Evolutionary conservation across 2,797 vertebrate species (phyloP).

Genomic region (Poeciliopsis turneri): DNA sequence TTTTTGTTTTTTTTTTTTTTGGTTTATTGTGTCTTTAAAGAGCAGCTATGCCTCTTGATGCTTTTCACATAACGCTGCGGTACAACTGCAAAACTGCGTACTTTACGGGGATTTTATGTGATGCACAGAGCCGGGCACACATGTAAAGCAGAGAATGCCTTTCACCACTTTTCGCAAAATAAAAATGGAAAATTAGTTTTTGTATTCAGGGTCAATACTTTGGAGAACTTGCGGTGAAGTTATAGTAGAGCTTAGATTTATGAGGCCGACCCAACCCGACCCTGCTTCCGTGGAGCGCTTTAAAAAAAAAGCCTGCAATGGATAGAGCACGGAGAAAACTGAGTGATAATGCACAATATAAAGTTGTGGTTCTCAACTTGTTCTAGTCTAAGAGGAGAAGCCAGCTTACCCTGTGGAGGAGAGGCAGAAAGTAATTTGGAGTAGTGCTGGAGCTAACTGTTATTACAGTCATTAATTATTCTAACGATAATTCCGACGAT

Average conservation of each 20-base stretch:
- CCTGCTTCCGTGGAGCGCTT: not conserved
- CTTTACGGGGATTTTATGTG: not conserved
- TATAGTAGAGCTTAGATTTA: not conserved
- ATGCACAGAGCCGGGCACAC: not conserved
- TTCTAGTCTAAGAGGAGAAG: not conserved
- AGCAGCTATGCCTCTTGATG: not conserved
- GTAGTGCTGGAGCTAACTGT: too few species aligned
- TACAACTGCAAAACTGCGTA: not conserved
- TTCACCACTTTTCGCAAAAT: not conserved
- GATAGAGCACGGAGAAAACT: not conserved
- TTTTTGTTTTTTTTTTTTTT: not conserved
- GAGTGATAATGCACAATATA: not conserved
- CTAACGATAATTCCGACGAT: too few species aligned
- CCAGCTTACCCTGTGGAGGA: not conserved
- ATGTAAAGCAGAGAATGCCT: not conserved
- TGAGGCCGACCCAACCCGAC: not conserved
- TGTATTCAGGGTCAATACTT: not conserved
- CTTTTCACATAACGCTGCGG: not conserved
- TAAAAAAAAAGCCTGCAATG: too few species aligned
- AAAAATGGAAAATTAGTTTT: not conserved
- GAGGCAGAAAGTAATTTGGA: not conserved
- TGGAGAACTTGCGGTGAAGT: not conserved
- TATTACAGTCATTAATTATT: too few species aligned
- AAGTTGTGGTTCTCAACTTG: not conserved
- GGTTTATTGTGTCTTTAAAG: not conserved